Evolutionary conservation across 2,888 invertebrate species (phyloP).

Genomic region (Leucania comma): DNA sequence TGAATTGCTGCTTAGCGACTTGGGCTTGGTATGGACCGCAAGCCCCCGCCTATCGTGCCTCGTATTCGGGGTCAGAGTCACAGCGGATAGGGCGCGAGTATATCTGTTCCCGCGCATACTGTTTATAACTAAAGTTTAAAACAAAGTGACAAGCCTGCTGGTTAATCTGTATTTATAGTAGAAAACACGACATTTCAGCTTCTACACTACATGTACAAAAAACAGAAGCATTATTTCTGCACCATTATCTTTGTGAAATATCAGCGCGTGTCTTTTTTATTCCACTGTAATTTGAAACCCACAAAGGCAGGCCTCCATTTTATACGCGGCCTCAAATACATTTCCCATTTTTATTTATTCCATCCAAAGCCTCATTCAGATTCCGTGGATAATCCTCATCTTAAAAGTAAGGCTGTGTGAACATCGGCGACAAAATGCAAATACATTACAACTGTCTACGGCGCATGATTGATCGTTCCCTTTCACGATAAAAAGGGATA

Average conservation of each 20-base stretch:
- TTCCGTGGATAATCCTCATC: conserved; percentile 60
- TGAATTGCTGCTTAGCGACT: no score
- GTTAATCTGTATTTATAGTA: background rate
- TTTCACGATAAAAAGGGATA: conserved; percentile 63
- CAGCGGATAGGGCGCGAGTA: no score
- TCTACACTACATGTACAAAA: background rate
- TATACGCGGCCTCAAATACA: conserved; percentile 32
- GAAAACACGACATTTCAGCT: conserved; percentile 1
- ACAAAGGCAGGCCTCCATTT: conserved; percentile 44
- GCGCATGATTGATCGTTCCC: conserved; percentile 60
- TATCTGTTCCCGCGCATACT: no score
- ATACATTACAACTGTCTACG: conserved; percentile 65
- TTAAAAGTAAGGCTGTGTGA: conserved; percentile 48
- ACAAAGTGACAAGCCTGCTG: background rate
- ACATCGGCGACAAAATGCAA: conserved; percentile 63
- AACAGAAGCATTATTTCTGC: conserved; percentile 2
- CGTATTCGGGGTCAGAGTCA: no score
- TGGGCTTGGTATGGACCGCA: no score
- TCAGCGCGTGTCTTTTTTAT: conserved; percentile 22
- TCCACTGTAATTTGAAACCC: conserved; percentile 36
- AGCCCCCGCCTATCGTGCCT: no score
- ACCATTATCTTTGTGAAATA: conserved; percentile 32
- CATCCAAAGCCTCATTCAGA: conserved; percentile 51
- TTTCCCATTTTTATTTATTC: conserved; percentile 58
- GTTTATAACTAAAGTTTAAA: background rate